phyloP scores from a whole-genome alignment of 2,797 vertebrate genomes.

The Peromyscus melanophrys region DNA sequence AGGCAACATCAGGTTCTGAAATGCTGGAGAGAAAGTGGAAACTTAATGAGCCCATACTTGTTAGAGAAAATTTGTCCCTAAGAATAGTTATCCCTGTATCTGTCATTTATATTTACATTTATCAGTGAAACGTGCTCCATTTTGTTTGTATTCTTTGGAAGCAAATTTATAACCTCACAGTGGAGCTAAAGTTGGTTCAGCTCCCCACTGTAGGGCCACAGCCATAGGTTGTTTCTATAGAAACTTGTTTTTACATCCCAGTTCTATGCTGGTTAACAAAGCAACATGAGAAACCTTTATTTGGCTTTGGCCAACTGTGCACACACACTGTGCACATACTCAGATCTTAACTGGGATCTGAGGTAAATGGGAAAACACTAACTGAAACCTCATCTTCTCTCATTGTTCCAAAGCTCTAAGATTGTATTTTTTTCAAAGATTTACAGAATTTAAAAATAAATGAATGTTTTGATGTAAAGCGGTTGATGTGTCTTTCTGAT shows the following conservation, averaged over 20 bases:
- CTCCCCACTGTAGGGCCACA: background rate
- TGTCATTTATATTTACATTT: background rate
- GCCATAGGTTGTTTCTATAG: background rate
- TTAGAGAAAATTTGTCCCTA: background rate
- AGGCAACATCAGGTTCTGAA: background rate
- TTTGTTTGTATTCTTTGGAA: constrained; percentile 49
- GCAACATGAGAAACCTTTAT: background rate
- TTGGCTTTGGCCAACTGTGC: background rate
- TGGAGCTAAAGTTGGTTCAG: background rate
- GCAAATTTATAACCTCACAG: background rate
- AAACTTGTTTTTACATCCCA: background rate
- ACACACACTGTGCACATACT: background rate
- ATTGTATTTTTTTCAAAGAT: background rate
- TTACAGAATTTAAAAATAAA: constrained; percentile 14
- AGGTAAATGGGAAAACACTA: background rate
- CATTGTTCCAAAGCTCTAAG: background rate
- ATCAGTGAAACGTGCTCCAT: background rate
- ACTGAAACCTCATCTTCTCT: background rate
- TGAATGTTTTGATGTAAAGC: background rate
- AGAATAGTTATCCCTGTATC: background rate
- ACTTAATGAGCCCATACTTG: background rate
- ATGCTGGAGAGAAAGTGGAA: background rate
- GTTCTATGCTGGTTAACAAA: background rate
- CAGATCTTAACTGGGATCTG: background rate
- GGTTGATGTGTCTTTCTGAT: background rate